Percentiles rank a stretch among this genome's conserved stretches.
Conservation (phyloP, 2,888 invertebrate species). For the Uropetala carovei region DNA sequence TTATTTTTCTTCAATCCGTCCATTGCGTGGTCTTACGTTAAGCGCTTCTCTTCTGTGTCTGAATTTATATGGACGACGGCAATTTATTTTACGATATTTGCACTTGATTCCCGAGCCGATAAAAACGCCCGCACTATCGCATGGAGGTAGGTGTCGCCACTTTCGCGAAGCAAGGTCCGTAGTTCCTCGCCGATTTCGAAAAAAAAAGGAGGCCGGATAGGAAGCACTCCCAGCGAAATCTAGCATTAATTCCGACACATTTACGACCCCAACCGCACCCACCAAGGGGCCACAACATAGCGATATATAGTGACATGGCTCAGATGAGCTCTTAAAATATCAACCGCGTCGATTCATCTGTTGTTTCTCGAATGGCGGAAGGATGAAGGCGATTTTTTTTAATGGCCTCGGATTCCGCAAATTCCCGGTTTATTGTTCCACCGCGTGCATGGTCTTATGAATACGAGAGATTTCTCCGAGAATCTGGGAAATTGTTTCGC, state of each 20-base stretch:
- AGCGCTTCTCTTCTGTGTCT: too few species aligned
- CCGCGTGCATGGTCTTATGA: too few species aligned
- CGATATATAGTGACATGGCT: background rate
- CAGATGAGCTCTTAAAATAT: background rate
- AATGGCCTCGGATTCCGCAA: background rate
- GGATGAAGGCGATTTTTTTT: background rate
- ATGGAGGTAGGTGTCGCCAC: too few species aligned
- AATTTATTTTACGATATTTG: too few species aligned
- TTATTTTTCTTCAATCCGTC: too few species aligned
- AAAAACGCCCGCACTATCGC: too few species aligned
- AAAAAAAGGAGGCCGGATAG: background rate
- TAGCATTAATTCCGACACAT: background rate
- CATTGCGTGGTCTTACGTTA: too few species aligned
- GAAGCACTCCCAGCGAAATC: background rate
- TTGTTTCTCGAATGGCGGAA: background rate
- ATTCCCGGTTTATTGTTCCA: background rate
- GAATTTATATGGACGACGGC: too few species aligned
- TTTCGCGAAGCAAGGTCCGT: background rate
- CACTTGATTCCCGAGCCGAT: too few species aligned
- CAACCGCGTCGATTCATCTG: background rate
- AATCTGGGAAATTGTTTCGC: too few species aligned
- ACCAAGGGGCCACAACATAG: background rate
- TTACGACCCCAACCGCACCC: conserved; percentile 1
- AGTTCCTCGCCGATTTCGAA: background rate
- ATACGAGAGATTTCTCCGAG: too few species aligned